Conservation (phyloP, 2,888 invertebrate genomes). For the Drosophila sordidula region DNA sequence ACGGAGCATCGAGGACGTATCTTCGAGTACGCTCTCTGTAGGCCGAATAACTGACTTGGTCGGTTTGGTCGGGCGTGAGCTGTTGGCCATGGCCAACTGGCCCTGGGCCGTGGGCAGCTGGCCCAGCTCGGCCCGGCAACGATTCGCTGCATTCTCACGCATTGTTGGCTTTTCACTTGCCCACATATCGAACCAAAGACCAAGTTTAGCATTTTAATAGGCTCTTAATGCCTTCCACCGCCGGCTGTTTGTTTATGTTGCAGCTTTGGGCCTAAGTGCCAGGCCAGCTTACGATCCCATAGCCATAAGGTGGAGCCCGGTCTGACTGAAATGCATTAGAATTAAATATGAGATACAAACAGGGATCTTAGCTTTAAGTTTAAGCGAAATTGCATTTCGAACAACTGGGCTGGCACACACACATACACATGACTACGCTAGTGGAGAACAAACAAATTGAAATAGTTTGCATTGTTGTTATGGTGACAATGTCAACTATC, state of each 20-base stretch:
- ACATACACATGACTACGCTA: not conserved
- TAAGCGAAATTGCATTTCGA: not conserved
- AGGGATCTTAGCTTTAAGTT: not conserved
- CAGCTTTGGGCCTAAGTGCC: conserved; percentile 12
- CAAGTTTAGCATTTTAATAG: conserved; percentile 75
- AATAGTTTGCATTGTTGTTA: conserved; percentile 42
- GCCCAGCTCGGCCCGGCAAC: conserved; percentile 18
- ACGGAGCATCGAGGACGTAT: conserved; percentile 35
- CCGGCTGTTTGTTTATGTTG: conserved; percentile 39
- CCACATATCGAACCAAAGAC: conserved; percentile 4
- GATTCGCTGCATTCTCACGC: conserved; percentile 41
- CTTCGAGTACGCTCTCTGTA: conserved; percentile 31
- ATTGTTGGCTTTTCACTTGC: no score
- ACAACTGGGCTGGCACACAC: not conserved
- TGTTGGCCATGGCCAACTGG: no score
- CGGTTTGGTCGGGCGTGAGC: no score
- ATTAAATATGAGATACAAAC: not conserved
- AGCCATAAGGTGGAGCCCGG: no score
- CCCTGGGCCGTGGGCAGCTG: not conserved
- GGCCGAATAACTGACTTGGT: conserved; percentile 31
- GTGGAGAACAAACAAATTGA: conserved; percentile 32
- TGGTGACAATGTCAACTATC: conserved; percentile 34
- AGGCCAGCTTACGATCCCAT: not conserved
- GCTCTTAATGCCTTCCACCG: conserved; percentile 42
- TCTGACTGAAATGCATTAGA: conserved; percentile 2